Percentiles rank a stretch among this genome's conserved stretches.
These are phyloP conservation scores for Balaeniceps rex DNA, from an alignment of 2,113 vertebrate genomes.

Conservation along the genomic window DNA sequence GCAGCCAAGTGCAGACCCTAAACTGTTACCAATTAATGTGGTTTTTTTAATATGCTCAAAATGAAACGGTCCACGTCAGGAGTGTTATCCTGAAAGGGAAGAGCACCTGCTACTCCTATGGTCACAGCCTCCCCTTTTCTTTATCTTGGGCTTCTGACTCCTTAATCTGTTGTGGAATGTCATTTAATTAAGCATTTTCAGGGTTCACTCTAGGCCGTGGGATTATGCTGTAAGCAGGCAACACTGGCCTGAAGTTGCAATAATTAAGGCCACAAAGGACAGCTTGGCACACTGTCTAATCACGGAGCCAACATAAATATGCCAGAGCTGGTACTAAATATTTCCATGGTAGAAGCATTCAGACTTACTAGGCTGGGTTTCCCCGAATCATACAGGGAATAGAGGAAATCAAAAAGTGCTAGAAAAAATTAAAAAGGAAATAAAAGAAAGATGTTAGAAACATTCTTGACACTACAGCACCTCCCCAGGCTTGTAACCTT, in stretches of 20 bases:
- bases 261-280: slow-evolving; percentile 63
- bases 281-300: slow-evolving; percentile 56
- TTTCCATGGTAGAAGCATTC: background rate
- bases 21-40: background rate
- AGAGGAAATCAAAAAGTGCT: background rate
- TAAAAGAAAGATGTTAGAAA: background rate
- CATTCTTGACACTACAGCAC: background rate
- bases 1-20: background rate
- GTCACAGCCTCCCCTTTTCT: slow-evolving; percentile 18
- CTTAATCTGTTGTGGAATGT: slow-evolving; percentile 64
- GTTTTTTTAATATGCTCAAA: background rate
- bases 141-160: slow-evolving; percentile 55
- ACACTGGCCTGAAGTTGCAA: slow-evolving; percentile 25
- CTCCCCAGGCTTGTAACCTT: background rate
- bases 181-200: slow-evolving; percentile 68
- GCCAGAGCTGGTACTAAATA: slow-evolving; percentile 42
- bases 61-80: background rate
- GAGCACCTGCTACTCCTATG: slow-evolving; percentile 22
- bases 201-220: slow-evolving; percentile 61
- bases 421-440: background rate
- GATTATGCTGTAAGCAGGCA: slow-evolving; percentile 60
- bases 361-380: background rate
- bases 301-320: slow-evolving; percentile 53
- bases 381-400: background rate
- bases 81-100: background rate